phyloP scores from a whole-genome alignment of 2,888 invertebrate genomes.

The Eristalinus sepulchralis region DNA sequence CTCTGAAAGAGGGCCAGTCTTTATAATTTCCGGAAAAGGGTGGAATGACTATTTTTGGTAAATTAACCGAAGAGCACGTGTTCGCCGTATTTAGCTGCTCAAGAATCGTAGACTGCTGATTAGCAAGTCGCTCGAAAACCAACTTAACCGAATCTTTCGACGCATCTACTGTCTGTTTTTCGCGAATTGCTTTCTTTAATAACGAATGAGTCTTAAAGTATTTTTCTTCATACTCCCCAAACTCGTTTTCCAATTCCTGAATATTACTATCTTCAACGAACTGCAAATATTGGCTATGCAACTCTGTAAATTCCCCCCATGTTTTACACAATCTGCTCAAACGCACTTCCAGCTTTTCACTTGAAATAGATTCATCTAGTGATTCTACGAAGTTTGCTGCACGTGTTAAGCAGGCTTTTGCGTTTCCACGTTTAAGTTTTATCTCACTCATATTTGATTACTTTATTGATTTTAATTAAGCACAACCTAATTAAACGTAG shows the following conservation, averaged over 20 bases:
- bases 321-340: too few relatives aligned
- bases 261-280: background rate
- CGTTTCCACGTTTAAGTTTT: too few relatives aligned
- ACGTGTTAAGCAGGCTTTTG: too few relatives aligned
- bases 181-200: slow-evolving; percentile 14
- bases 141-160: background rate
- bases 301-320: too few relatives aligned
- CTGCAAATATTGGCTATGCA: background rate
- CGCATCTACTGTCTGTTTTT: background rate
- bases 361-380: too few relatives aligned
- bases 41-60: slow-evolving; percentile 50
- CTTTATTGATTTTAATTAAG: too few relatives aligned
- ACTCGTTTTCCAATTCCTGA: background rate
- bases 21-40: slow-evolving; percentile 50
- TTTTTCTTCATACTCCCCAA: background rate
- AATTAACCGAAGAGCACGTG: background rate
- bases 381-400: too few relatives aligned
- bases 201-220: slow-evolving; percentile 1
- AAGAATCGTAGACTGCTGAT: background rate
- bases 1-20: slow-evolving; percentile 62
- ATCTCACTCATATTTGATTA: too few relatives aligned
- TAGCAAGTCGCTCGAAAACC: background rate
- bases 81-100: background rate
- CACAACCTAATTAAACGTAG: too few relatives aligned
- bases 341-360: too few relatives aligned